A percentile compares a stretch with the other conserved stretches of the same genome.
Evolutionary conservation across 2,113 vertebrate genomes (phyloP).

Genomic region (Amazona guildingii): DNA sequence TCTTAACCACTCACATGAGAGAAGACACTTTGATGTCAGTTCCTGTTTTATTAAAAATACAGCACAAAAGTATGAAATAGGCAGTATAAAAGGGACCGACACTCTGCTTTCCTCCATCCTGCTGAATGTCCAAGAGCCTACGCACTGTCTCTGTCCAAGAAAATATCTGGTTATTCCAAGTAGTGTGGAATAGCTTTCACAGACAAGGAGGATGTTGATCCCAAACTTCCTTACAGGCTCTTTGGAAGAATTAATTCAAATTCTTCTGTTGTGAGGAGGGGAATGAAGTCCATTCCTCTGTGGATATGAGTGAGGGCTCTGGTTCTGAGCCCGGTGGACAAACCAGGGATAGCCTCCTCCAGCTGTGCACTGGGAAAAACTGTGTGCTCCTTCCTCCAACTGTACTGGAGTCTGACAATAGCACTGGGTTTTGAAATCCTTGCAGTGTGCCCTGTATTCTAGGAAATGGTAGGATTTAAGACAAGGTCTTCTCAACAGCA

Average conservation of each 20-base stretch:
- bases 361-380: background rate
- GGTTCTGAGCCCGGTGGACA: background rate
- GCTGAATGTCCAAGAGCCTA: background rate
- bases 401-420: background rate
- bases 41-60: background rate
- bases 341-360: background rate
- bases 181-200: background rate
- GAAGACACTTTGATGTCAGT: background rate
- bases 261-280: background rate
- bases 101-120: background rate
- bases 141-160: background rate
- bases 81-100: background rate
- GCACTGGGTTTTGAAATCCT: background rate
- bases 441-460: background rate
- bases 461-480: background rate
- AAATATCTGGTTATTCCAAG: background rate
- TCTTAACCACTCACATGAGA: background rate
- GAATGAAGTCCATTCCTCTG: background rate
- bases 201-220: background rate
- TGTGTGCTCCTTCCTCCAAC: background rate
- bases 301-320: background rate
- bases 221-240: background rate
- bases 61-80: background rate
- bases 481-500: background rate
- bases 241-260: background rate